Conservation (phyloP, 2,797 vertebrate genomes). For the Lindbergichthys nudifrons region DNA sequence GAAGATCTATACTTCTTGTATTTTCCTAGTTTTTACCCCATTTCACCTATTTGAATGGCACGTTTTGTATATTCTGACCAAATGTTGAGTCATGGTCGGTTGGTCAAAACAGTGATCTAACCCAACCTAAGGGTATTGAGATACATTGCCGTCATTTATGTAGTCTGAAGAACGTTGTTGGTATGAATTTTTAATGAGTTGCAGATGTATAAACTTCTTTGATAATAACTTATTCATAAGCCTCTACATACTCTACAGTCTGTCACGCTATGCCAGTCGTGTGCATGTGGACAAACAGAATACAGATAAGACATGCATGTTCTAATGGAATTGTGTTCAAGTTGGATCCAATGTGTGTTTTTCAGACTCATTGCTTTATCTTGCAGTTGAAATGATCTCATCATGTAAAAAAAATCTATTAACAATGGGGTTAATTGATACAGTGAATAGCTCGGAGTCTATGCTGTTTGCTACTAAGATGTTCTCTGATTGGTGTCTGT, state of each 20-base stretch:
- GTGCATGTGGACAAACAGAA: not conserved
- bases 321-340: not conserved
- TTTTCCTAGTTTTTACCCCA: not conserved
- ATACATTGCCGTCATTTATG: not conserved
- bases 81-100: not conserved
- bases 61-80: conserved; percentile 11
- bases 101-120: not conserved
- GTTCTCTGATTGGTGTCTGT: not conserved
- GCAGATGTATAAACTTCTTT: conserved; percentile 7
- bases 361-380: not conserved
- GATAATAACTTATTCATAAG: not conserved
- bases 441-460: not conserved
- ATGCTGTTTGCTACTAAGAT: not conserved
- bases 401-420: not conserved
- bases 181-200: conserved; percentile 17
- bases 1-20: not conserved
- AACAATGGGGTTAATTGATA: not conserved
- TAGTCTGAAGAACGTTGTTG: not conserved
- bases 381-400: not conserved
- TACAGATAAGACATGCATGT: not conserved
- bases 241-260: not conserved
- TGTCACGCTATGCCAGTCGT: not conserved
- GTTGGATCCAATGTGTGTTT: not conserved
- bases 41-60: not conserved
- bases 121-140: not conserved